Conservation (phyloP, 92 coral and sea anemone species). For the Paramuricea clavata region DNA sequence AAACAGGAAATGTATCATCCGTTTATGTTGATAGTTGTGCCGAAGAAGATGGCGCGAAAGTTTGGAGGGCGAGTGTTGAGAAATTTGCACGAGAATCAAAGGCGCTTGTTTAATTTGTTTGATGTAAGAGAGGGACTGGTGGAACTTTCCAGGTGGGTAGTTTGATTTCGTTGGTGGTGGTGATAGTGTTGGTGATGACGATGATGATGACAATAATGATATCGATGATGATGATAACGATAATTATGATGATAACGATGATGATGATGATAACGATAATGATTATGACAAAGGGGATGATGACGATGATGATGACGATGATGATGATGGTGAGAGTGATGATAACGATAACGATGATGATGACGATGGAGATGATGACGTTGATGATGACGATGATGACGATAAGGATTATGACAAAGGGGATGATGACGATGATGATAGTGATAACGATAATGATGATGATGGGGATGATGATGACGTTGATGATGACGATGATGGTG, state of each 20-base stretch:
- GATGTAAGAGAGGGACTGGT: constrained; percentile 31
- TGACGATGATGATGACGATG: background rate
- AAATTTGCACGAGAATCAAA: constrained; percentile 8
- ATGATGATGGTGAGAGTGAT: background rate
- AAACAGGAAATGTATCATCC: constrained; percentile 27
- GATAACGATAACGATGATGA: background rate
- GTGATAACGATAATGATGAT: background rate
- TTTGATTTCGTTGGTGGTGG: background rate
- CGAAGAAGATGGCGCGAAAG: background rate
- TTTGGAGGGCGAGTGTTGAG: background rate
- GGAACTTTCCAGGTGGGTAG: background rate
- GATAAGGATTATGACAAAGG: too few relatives aligned
- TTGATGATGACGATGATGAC: too few relatives aligned
- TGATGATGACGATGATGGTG: too few relatives aligned
- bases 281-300: background rate
- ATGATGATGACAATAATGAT: too few relatives aligned
- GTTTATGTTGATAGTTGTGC: constrained; percentile 14
- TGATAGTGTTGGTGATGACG: background rate
- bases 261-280: too few relatives aligned
- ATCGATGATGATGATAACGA: too few relatives aligned
- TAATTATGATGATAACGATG: too few relatives aligned
- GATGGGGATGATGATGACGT: too few relatives aligned
- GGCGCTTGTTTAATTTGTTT: constrained; percentile 6
- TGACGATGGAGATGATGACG: too few relatives aligned
- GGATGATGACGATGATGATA: too few relatives aligned